Base-by-base conservation (phyloP, 92 coral and sea anemone species). In the Zoanthus sociatus region DNA sequence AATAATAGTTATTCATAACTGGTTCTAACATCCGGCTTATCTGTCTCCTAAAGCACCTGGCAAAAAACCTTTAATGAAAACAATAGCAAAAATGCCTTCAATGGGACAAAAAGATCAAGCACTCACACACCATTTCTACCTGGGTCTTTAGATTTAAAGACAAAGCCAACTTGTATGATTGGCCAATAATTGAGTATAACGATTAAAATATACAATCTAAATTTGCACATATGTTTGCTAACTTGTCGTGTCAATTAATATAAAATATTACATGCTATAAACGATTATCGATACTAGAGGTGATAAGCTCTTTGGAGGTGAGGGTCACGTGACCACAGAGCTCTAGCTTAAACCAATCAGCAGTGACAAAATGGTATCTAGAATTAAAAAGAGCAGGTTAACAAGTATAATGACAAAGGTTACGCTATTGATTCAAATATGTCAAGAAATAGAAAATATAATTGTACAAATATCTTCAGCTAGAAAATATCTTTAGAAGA, bases 231-330 rank as follows among this genome's bases (percentile, higher is more conserved):
- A 32, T 60, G 12, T 60, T 17, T 33, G 7, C 47, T 16, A 42
- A 32, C 42, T 37, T 74, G 33, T 47, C 60, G 21, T 44, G 21
- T n/a, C 46, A 74, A 20, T 26, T 33, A 17, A 55, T 53, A 74
- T 55, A 48, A 45, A 46, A 47, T 78, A 32, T 78, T 60, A 69
- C 83, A 78, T 78, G 71, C 4, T 54, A 63, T 78, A 78, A 60
- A 20, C 53, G 4, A 3, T 50, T 11, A 50, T 3, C 55, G 7
- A 37, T 37, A 37, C 3, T 37, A 37, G 2, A 37, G 2, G 42
- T 37, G 42, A 37, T 37, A 37, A 4, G 42, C 4, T 2, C 42
- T 37, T 37, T 37, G 42, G 3, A 37, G 42, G 4, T 37, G 42
- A 37, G 42, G 42, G 42, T 37, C 42, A 2, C 42, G 42, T 37